A percentile compares a stretch with the other conserved stretches of the same genome.
These are phyloP conservation scores for Hiodon alosoides DNA, from an alignment of 2,113 vertebrate genomes.

Conservation along the genomic window DNA sequence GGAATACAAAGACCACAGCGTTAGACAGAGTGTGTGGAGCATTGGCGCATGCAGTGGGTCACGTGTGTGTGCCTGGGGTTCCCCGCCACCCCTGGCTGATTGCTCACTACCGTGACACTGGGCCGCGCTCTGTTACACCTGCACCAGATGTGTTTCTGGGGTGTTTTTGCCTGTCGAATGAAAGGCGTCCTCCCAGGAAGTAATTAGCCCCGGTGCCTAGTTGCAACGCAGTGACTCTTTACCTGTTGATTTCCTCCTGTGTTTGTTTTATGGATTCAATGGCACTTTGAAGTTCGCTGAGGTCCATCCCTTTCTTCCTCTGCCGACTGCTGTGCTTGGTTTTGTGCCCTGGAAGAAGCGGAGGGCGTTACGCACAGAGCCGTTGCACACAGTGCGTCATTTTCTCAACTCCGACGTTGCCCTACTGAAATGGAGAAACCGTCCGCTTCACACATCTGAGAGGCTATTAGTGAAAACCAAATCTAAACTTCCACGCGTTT, in stretches of 20 bases:
- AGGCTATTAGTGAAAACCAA: too few species aligned
- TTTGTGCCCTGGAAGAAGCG: constrained; percentile 71
- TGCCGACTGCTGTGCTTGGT: constrained; percentile 76
- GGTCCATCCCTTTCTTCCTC: constrained; percentile 84
- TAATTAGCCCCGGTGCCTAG: not conserved
- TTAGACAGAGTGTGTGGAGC: not conserved
- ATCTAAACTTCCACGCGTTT: too few species aligned
- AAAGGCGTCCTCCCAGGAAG: not conserved
- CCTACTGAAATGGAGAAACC: too few species aligned
- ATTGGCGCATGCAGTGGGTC: not conserved
- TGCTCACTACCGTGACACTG: too few species aligned
- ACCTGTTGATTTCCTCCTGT: constrained; percentile 97
- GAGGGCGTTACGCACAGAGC: not conserved
- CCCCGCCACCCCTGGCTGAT: too few species aligned
- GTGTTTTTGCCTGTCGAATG: not conserved
- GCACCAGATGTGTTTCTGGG: too few species aligned
- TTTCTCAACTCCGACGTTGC: too few species aligned
- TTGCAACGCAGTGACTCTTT: not conserved
- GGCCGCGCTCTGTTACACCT: too few species aligned
- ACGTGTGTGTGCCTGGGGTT: too few species aligned
- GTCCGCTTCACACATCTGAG: too few species aligned
- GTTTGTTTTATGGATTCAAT: constrained; percentile 91
- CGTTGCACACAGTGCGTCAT: not conserved
- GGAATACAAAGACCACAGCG: not conserved
- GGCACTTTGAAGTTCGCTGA: constrained; percentile 91